phyloP scores from a whole-genome alignment of 2,113 vertebrate species.

The Atherinomorus stipes region DNA sequence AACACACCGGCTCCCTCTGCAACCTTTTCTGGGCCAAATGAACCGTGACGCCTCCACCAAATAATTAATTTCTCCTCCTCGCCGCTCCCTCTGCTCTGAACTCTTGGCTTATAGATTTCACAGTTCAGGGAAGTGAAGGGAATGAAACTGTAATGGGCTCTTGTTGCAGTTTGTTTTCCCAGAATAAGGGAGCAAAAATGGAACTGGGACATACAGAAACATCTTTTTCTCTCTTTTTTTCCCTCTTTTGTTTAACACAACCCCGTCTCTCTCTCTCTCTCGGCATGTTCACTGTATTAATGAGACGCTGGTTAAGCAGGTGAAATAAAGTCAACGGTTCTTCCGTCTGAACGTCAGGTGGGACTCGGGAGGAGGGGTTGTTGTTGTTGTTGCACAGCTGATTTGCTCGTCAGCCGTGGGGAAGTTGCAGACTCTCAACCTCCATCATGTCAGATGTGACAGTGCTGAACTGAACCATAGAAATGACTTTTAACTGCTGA shows the following conservation, averaged over 20 bases:
- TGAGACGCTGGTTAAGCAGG: conserved; percentile 17
- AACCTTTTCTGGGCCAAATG: conserved; percentile 48
- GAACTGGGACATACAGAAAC: conserved; percentile 10
- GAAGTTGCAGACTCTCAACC: too few relatives aligned
- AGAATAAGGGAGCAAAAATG: conserved; percentile 40
- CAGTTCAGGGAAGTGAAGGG: conserved; percentile 39
- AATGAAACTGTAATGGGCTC: conserved; percentile 41
- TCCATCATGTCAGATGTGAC: too few relatives aligned
- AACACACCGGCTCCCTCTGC: conserved; percentile 14
- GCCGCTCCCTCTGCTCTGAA: conserved; percentile 24
- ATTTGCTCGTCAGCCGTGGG: not conserved
- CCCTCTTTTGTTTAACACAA: not conserved
- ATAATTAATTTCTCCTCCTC: conserved; percentile 53
- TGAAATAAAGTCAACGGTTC: conserved; percentile 33
- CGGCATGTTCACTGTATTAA: not conserved
- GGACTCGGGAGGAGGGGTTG: not conserved
- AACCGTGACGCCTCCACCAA: conserved; percentile 51
- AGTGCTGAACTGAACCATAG: too few relatives aligned
- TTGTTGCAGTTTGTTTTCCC: conserved; percentile 35
- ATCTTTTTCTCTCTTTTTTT: not conserved
- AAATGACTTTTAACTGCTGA: too few relatives aligned
- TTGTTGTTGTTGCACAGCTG: not conserved
- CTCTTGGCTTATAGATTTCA: conserved; percentile 50
- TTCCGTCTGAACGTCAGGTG: conserved; percentile 29
- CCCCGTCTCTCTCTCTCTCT: not conserved